Evolutionary conservation across 1,140 invertebrate species (phyloP).

Genomic region (Nephila pilipes): DNA sequence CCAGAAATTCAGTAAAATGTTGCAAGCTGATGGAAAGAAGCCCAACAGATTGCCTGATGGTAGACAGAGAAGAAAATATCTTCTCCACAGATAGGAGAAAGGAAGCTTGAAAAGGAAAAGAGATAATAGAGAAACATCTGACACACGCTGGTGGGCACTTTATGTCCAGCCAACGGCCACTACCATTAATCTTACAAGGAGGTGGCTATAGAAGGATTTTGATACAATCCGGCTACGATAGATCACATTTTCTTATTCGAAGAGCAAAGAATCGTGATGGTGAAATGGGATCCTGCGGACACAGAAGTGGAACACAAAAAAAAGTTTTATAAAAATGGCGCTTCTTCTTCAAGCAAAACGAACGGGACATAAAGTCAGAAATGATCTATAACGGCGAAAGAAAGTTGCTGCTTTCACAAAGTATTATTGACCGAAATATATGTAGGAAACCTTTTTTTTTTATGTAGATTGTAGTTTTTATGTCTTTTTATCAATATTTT

Average conservation of each 20-base stretch:
- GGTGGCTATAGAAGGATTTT: constrained; percentile 6
- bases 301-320: neutral
- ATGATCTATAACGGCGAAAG: neutral
- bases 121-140: constrained; percentile 17
- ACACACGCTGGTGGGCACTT: neutral
- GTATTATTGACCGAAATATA: neutral
- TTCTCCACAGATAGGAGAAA: neutral
- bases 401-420: neutral
- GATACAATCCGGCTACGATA: neutral
- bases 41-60: neutral
- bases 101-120: neutral
- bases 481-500: no score
- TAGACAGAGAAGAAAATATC: neutral
- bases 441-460: neutral
- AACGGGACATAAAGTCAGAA: neutral
- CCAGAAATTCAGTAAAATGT: neutral
- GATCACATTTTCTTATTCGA: constrained; percentile 4
- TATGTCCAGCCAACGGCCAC: neutral
- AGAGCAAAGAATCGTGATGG: constrained; percentile 6
- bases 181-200: constrained; percentile 1
- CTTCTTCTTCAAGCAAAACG: neutral
- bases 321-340: neutral
- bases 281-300: neutral
- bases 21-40: neutral
- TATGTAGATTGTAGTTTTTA: neutral